These are phyloP conservation scores for Agonopterix heracliana DNA, from an alignment of 2,888 invertebrate species.

Conservation along the genomic window DNA sequence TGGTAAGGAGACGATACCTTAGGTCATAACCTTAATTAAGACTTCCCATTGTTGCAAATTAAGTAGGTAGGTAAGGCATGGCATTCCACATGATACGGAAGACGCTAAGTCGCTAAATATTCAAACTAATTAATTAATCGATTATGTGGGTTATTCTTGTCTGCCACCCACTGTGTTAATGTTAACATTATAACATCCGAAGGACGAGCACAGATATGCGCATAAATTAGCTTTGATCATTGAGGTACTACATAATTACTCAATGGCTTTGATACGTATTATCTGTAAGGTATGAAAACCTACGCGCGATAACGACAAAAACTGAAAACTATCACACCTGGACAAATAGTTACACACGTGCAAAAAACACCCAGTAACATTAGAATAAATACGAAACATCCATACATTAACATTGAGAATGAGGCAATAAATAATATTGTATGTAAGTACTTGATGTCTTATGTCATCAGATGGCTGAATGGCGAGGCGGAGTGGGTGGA, in stretches of 20 bases:
- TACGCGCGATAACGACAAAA: conserved; percentile 35
- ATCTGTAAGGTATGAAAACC: conserved; percentile 32
- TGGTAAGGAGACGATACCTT: too few relatives aligned
- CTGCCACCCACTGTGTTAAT: conserved; percentile 25
- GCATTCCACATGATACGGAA: conserved; percentile 18
- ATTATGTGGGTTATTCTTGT: conserved; percentile 22
- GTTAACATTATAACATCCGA: neutral
- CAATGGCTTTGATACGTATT: conserved; percentile 10
- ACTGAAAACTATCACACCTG: conserved; percentile 28
- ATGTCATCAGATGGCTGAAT: conserved; percentile 57
- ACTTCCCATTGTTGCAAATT: neutral
- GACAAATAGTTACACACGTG: conserved; percentile 17
- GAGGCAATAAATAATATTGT: conserved; percentile 3
- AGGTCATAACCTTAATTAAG: neutral
- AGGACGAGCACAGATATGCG: neutral
- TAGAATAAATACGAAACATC: neutral
- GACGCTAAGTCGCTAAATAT: conserved; percentile 34
- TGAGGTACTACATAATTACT: too few relatives aligned
- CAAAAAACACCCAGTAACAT: conserved; percentile 5
- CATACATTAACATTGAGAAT: conserved; percentile 3
- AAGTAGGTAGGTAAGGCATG: too few relatives aligned
- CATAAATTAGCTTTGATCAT: neutral
- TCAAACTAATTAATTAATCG: conserved; percentile 25
- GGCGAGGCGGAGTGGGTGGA: conserved; percentile 64
- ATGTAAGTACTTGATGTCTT: conserved; percentile 7